Conservation (phyloP, 2,113 vertebrate genomes). For the Pterocles gutturalis region DNA sequence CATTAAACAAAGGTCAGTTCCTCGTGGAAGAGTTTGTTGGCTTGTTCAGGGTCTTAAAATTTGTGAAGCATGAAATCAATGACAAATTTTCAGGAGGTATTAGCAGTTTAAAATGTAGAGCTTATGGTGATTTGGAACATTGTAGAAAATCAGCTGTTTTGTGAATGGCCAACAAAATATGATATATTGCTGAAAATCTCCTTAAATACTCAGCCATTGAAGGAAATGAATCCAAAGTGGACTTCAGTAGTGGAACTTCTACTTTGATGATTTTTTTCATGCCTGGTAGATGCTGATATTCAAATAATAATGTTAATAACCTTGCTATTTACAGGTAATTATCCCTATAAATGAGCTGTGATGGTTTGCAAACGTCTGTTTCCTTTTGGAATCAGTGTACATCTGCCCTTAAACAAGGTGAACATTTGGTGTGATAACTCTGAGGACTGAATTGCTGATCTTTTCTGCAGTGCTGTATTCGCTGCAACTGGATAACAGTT, state of each 20-base stretch:
- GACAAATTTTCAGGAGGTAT: not conserved
- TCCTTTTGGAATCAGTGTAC: not conserved
- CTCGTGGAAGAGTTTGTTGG: not conserved
- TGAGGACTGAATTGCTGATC: not conserved
- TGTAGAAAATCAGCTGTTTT: not conserved
- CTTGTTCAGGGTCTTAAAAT: conserved; percentile 1
- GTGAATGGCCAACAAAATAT: not conserved
- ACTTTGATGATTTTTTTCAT: not conserved
- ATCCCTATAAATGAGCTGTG: not conserved
- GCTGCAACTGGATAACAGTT: conserved; percentile 13
- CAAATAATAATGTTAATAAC: not conserved
- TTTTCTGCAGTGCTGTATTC: not conserved
- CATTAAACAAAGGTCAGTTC: not conserved
- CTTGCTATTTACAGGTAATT: conserved; percentile 42
- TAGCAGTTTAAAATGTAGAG: not conserved
- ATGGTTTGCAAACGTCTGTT: conserved; percentile 41
- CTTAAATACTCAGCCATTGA: not conserved
- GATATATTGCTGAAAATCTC: not conserved
- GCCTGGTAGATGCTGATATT: not conserved
- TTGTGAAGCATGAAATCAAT: not conserved
- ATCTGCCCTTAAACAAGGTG: conserved; percentile 37
- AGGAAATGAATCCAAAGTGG: not conserved
- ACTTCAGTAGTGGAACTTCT: not conserved
- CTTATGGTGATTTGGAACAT: not conserved
- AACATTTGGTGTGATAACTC: not conserved